Percentiles rank a stretch among this genome's conserved stretches.
Conservation (phyloP, 2,888 invertebrate genomes). For the Eupithecia dodoneata region DNA sequence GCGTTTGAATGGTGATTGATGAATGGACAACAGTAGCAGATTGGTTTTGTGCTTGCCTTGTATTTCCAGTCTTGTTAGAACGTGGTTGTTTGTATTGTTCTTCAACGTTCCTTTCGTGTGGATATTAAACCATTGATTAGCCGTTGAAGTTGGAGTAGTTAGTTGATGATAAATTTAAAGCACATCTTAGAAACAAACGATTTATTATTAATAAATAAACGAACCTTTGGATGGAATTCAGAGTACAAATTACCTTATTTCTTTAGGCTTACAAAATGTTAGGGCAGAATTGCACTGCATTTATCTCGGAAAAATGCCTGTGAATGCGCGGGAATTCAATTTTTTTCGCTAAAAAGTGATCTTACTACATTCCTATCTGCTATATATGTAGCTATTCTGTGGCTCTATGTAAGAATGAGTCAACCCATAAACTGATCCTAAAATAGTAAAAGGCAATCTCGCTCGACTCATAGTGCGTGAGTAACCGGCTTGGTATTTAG, state of each 20-base stretch:
- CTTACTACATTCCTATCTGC: background rate
- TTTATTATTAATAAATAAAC: background rate
- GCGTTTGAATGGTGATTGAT: conserved; percentile 34
- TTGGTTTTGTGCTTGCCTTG: conserved; percentile 20
- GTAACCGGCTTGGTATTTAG: conserved; percentile 52
- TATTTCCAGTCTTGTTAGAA: conserved; percentile 11
- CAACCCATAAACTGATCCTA: conserved; percentile 50
- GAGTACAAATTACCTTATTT: too few species aligned
- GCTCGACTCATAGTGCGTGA: conserved; percentile 46
- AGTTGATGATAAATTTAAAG: background rate
- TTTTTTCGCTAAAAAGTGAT: background rate
- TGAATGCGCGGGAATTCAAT: background rate
- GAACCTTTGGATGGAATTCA: background rate
- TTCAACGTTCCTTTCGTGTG: background rate
- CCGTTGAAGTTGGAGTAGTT: background rate
- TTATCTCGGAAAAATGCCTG: background rate
- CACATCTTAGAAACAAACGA: too few species aligned
- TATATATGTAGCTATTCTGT: too few species aligned
- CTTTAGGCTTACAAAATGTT: too few species aligned
- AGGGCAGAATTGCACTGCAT: background rate
- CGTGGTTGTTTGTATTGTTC: conserved; percentile 1
- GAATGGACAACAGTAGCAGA: conserved; percentile 26
- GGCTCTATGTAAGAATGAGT: conserved; percentile 19
- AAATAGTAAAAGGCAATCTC: conserved; percentile 56
- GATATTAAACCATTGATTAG: background rate